Evolutionary conservation across 2,888 invertebrate genomes (phyloP), one percentile per base, ranked within the genome.

Genomic region (Laspeyria flexula): DNA sequence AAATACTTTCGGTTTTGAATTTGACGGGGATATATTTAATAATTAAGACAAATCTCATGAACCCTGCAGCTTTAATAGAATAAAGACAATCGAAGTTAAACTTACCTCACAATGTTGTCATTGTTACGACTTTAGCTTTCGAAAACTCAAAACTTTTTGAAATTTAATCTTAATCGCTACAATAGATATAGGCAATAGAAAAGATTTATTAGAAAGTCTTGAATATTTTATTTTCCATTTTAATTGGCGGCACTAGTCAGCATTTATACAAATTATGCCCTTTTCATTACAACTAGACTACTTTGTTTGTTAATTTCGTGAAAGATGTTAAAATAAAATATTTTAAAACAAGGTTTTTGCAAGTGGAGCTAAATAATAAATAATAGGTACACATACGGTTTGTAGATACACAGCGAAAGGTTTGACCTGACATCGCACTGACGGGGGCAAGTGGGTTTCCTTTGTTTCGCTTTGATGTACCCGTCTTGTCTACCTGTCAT

Each of bases 401-500:
- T 34, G 16, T 2, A 5, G 37, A 5, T 3, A 23, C 7, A 12
- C 18, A 21, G 18, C 25, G 9, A 15, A n/a, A 18, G 3, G 23
- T 30, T 39, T 31, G 30, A 31, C 15, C 39, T 39, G 39, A 39
- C 35, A 29, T 25, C 33, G 9, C 31, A 10, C 10, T 27, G 33
- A 43, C 37, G 35, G 38, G 18, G 18, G 12, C 16, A 30, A 43
- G 33, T 13, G 33, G 42, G 42, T 33, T 43, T 21, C 38, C 25
- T 42, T 38, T 31, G 43, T 43, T 31, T 38, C 15, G 9, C 23
- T 43, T 47, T 47, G 27, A 47, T 39, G 31, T 31, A 30, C 29
- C 9, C 27, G 18, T 27, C 31, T 31, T 38, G 30, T 37, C 10
- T 11, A 44, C 29, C 30, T 38, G 37, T 44, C 30, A 38, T 38